Base-by-base conservation (phyloP, 1,140 invertebrate genomes). In the Sesamia nonagrioides region DNA sequence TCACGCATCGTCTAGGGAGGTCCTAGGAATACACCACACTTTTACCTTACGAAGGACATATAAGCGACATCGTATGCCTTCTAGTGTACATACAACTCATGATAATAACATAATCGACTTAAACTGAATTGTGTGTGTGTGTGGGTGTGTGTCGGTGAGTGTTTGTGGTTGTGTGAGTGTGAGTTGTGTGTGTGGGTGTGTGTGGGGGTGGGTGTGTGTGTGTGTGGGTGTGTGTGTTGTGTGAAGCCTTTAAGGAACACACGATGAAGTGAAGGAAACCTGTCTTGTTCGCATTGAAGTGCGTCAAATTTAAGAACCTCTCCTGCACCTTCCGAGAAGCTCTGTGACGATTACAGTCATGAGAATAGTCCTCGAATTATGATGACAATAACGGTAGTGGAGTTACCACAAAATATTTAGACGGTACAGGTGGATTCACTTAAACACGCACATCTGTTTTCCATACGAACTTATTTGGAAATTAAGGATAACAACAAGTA, bases 41-140 rank as follows among this genome's bases (percentile, higher is more conserved):
- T 66, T 66, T 66, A 66, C n/a, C 61, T 42, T 21, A 4, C 61
- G 61, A 66, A 66, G 61, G 37, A 37, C 61, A 66, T 42, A 35
- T 66, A 37, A 66, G 37, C 42, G 61, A 66, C 61, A 66, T 66
- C 61, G 61, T n/a, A 50, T 3, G 13, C 2, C 45, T 50, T 13
- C 15, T 13, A n/a, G 3, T n/a, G 11, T 45, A 45, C 15, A n/a
- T 50, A n/a, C 15, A 50, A 13, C 45, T 50, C 15, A 6, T n/a
- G 3, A 58, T 27, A 33, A 58, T 33, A 33, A 13, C 8, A 58
- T 50, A 33, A 58, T 33, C 54, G 11, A 33, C 13, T 33, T 50
- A n/a, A 50, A 50, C 45, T 50, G 45, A 13, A n/a, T n/a, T n/a
- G n/a, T n/a, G n/a, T n/a, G n/a, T n/a, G n/a, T n/a, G n/a, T n/a